Evolutionary conservation across 2,888 invertebrate genomes (phyloP), one percentile per base, ranked within the genome.

Genomic region (Tubiluchus corallicola): DNA sequence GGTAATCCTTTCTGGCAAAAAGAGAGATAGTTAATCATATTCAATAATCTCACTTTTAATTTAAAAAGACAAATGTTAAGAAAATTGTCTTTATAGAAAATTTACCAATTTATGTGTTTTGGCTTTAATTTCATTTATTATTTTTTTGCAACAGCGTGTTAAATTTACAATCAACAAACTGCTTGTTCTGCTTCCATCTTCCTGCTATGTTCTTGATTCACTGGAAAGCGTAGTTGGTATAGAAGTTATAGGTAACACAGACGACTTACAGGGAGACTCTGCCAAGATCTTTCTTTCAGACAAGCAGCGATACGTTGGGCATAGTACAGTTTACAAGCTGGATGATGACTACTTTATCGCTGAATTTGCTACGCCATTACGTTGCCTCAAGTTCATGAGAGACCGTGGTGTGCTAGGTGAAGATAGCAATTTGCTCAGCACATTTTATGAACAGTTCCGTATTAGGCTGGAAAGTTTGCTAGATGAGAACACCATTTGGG

Each of bases 311-410:
- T n/a, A 9, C 9, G 29, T 29, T 9, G 29, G 29, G 29, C 9
- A 29, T 9, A 29, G 29, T n/a, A 29, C 29, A 29, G 29, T 29
- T 29, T 29, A 29, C 29, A 29, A 29, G 29, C 29, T 29, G n/a
- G 29, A 29, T 9, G n/a, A n/a, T 29, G n/a, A 9, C 9, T 29
- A 9, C n/a, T 29, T 29, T n/a, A 29, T 29, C 9, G 29, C 29
- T 9, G 29, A 29, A n/a, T 29, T 9, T n/a, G 29, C 29, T 9
- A 29, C 29, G 9, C 29, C 29, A 29, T n/a, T 29, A n/a, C 29
- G 29, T 29, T 29, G 29, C 29, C 29, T 29, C 9, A 9, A n/a
- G 9, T n/a, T 29, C 29, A 29, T 29, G 29, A 29, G 9, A n/a
- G 29, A 29, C 9, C 9, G n/a, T 29, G 29, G 29, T 29, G n/a